phyloP scores from a whole-genome alignment of 2,797 vertebrate genomes.

The Geotria australis region DNA sequence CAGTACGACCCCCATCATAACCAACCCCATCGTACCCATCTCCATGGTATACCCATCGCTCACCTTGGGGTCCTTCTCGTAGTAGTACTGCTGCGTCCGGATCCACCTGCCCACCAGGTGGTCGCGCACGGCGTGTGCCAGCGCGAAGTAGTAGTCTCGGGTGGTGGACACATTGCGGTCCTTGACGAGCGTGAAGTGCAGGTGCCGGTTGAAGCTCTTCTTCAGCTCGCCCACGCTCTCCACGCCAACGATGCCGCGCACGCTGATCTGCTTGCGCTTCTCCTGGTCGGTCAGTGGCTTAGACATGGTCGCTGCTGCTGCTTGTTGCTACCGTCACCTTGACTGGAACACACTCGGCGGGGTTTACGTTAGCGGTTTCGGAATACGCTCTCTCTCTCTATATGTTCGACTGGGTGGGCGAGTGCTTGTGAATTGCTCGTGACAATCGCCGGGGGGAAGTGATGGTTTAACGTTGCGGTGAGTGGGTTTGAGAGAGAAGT shows the following conservation, averaged over 20 bases:
- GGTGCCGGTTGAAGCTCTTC: conserved; percentile 54
- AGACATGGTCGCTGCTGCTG: conserved; percentile 18
- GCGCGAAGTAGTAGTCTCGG: conserved; percentile 56
- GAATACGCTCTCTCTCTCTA: too few species aligned
- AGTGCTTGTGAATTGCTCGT: too few species aligned
- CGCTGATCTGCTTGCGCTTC: conserved; percentile 55
- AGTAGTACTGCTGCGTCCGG: conserved; percentile 69
- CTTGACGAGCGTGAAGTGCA: conserved; percentile 69
- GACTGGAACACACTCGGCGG: too few species aligned
- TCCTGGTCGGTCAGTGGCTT: conserved; percentile 53
- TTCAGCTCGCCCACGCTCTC: conserved; percentile 61
- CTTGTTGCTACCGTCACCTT: too few species aligned
- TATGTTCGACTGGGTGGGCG: too few species aligned
- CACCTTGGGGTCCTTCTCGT: conserved; percentile 72
- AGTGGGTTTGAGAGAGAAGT: too few species aligned
- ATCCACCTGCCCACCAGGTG: conserved; percentile 72
- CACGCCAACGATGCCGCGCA: conserved; percentile 51
- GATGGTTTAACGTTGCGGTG: too few species aligned
- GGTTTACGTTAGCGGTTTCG: too few species aligned
- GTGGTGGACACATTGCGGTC: conserved; percentile 59
- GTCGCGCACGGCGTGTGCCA: conserved; percentile 58
- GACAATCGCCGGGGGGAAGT: too few species aligned
- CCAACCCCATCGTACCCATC: too few species aligned
- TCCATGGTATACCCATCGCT: too few species aligned
- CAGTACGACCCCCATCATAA: too few species aligned